Base-by-base conservation (phyloP, 1,140 invertebrate species). In the Drosophila elegans region DNA sequence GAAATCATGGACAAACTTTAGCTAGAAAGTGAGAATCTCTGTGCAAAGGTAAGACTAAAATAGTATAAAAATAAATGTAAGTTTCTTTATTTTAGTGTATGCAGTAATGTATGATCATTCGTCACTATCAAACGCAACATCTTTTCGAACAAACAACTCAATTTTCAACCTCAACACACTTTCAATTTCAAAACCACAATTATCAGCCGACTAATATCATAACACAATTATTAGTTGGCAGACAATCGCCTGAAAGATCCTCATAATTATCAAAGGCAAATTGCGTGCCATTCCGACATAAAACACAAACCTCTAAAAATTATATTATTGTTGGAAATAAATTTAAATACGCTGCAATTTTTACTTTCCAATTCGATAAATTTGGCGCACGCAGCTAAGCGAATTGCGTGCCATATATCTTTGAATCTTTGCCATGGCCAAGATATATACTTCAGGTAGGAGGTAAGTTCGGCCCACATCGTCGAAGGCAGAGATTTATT, bases 361-460 rank as follows among this genome's bases (percentile, higher is more conserved):
- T 86, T 73, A 83, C 83, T 86, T 86, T 86, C 83, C 79, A 86
- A 86, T 88, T 86, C 83, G 77, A 86, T 86, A 86, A 79, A 69
- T 88, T 83, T 83, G 60, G 44, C 63, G 74, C 80, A 85, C 80
- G 77, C 73, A 85, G 75, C 61, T 46, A 42, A 38, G 62, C 63
- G 55, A 51, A 55, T 82, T 78, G 83, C 83, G 80, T 86, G 82
- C 66, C 78, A 59, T 52, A 48, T 56, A 79, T 79, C 57, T 69
- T 12, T 52, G 53, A 52, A 74, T 52, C 54, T 68, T 13, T 38
- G 45, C 39, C 59, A 64, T 45, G 36, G 45, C 48, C 64, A 67
- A 67, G 63, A 29, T 39, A 21, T 39, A n/a, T 38, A 44, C 39
- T 68, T 51, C 29, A 52, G 63, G 44, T 49, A 41, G 62, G 62